Evolutionary conservation across 92 coral and sea anemone species (phyloP).

Genomic region (Galaxea fascicularis): DNA sequence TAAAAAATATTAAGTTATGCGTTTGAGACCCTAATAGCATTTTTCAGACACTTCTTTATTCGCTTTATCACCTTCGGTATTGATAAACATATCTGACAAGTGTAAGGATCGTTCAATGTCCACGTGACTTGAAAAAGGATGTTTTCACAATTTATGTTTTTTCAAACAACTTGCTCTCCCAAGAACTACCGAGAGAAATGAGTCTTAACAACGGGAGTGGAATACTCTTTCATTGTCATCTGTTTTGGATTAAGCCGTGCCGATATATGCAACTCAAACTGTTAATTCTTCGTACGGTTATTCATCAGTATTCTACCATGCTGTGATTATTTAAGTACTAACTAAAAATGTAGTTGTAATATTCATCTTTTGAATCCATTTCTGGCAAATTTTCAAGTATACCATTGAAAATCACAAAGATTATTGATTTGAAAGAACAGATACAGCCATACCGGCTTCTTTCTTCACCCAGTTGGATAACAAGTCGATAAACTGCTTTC

Average conservation of each 20-base stretch:
- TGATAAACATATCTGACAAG: not conserved
- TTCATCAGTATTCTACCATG: not conserved
- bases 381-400: too few relatives aligned
- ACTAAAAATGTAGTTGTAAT: not conserved
- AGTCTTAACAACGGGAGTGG: too few relatives aligned
- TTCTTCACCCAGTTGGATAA: too few relatives aligned
- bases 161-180: too few relatives aligned
- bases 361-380: not conserved
- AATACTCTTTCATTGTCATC: not conserved
- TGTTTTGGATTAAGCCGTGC: not conserved
- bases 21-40: not conserved
- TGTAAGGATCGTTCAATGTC: not conserved
- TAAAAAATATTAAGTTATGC: not conserved
- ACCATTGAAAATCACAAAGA: too few relatives aligned
- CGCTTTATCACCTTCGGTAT: not conserved
- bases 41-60: not conserved
- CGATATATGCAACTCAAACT: conserved; percentile 1
- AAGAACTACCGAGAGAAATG: too few relatives aligned
- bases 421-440: too few relatives aligned
- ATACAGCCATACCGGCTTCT: too few relatives aligned
- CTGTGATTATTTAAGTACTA: not conserved
- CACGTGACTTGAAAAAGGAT: not conserved
- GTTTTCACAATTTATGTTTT: not conserved
- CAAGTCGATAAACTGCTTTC: too few relatives aligned
- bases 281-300: not conserved